Conservation (phyloP, 2,113 vertebrate genomes). For the Alces alces region DNA sequence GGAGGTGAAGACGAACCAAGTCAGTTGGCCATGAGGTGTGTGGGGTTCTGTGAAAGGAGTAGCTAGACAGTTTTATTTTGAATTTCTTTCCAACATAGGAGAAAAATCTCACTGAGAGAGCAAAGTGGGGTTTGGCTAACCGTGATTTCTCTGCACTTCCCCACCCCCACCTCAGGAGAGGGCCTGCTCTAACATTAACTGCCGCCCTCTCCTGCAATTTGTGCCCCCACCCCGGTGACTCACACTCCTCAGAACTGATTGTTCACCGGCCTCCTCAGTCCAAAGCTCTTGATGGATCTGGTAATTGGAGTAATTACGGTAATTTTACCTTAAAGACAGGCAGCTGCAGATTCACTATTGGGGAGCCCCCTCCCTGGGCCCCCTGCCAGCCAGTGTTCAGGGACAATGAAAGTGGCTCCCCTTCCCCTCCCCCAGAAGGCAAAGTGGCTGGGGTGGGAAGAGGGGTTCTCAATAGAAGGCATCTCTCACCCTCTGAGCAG, state of each 20-base stretch:
- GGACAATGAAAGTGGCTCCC: slow-evolving; percentile 79
- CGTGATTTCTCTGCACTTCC: neutral
- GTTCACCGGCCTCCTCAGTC: slow-evolving; percentile 71
- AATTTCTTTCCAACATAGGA: neutral
- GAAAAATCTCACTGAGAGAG: neutral
- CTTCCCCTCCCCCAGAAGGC: slow-evolving; percentile 71
- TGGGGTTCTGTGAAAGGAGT: neutral
- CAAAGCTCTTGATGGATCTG: slow-evolving; percentile 78
- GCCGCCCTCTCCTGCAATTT: neutral
- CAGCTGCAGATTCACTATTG: slow-evolving; percentile 80
- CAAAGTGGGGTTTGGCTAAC: neutral
- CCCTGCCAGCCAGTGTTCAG: slow-evolving; percentile 80
- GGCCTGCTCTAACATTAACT: neutral
- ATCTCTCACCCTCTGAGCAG: neutral
- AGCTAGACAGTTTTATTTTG: neutral
- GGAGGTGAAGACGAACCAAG: neutral
- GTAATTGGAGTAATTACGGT: slow-evolving; percentile 88
- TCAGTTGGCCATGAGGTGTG: neutral
- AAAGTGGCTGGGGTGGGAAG: slow-evolving; percentile 13
- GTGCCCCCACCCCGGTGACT: neutral
- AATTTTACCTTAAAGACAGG: slow-evolving; percentile 85
- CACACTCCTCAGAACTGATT: slow-evolving; percentile 67
- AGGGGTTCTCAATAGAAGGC: neutral
- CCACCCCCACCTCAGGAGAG: neutral
- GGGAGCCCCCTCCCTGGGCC: slow-evolving; percentile 64